A percentile compares a stretch with the other conserved stretches of the same genome.
These are phyloP conservation scores for Paedocypris micromegethes DNA, from an alignment of 2,797 vertebrate species.

Conservation along the genomic window DNA sequence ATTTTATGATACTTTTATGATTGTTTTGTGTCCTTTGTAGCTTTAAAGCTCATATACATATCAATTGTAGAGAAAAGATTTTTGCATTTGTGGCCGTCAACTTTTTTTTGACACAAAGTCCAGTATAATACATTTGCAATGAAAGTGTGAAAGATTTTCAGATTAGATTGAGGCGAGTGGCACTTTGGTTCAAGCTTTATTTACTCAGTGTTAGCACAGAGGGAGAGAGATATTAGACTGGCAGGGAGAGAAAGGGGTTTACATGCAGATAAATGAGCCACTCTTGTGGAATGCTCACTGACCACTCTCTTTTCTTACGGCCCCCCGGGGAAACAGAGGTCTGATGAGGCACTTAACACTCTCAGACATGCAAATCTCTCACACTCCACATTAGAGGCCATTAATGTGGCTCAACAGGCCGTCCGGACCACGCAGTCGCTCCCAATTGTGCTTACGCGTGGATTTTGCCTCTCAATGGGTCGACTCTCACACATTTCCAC, in stretches of 20 bases:
- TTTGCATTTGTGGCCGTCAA: too few relatives aligned
- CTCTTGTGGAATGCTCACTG: constrained; percentile 28
- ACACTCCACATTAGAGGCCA: constrained; percentile 46
- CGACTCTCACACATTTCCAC: constrained; percentile 44
- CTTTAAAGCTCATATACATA: too few relatives aligned
- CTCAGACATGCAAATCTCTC: constrained; percentile 52
- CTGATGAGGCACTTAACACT: constrained; percentile 48
- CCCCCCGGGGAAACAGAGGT: constrained; percentile 31
- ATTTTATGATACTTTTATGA: too few relatives aligned
- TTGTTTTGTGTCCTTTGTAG: too few relatives aligned
- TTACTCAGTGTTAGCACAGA: not conserved
- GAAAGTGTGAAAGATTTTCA: too few relatives aligned
- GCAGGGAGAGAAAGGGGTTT: not conserved
- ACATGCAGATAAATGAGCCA: constrained; percentile 18
- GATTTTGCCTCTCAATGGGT: constrained; percentile 47
- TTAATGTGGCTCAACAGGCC: constrained; percentile 36
- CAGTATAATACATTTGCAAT: too few relatives aligned
- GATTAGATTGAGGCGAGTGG: not conserved
- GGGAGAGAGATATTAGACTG: constrained; percentile 9
- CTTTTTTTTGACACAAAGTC: too few relatives aligned
- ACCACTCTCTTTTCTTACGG: constrained; percentile 13
- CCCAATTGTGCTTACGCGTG: constrained; percentile 34
- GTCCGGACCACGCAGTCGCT: constrained; percentile 37
- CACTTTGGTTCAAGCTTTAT: not conserved
- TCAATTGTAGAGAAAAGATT: too few relatives aligned